Evolutionary conservation across 2,113 vertebrate species (phyloP), one percentile per base, ranked within the genome.

Genomic region (Petroica traversi): DNA sequence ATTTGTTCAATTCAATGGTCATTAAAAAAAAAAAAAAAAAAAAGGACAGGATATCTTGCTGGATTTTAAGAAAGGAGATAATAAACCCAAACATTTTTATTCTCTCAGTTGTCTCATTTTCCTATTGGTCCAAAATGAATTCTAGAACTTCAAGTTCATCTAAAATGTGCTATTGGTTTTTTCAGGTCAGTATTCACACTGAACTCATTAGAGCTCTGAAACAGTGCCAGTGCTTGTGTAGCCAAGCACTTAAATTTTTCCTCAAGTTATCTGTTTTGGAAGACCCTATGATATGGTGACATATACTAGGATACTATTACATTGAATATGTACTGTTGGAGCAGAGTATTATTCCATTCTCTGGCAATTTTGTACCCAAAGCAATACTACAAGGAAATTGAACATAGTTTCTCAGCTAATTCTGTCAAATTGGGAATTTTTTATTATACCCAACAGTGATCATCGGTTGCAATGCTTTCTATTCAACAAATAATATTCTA

Each of bases 401-500:
- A 87, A 67, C 49, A 52, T 26, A 0, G 0, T 59, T 84, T 81
- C 43, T 81, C 59, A 67, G 43, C 29, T 89, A 77, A 89, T 81
- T 71, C 55, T 20, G 43, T 58, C 55, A 63, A 38, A 71, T 46
- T 59, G 36, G 40, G 57, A 77, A 25, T 86, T 88, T 95, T 79
- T 81, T 80, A 66, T 84, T 93, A 36, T 67, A 77, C 73, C 11
- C 38, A 86, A 34, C 67, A 61, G 45, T 64, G 20, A 80, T 86
- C 43, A 87, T 58, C 1, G 3, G 34, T 78, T 81, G 24, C 64
- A 84, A 18, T 77, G 15, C 41, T 84, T 94, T 91, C 36, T 55
- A n/a, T 34, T 84, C 24, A 84, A 49, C 33, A 85, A 81, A 89
- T 81, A 48, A 74, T 82, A 88, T 41, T 74, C 51, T 58, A 62